Evolutionary conservation across 2,888 invertebrate genomes (phyloP).

Genomic region (Drosophila macrospina): DNA sequence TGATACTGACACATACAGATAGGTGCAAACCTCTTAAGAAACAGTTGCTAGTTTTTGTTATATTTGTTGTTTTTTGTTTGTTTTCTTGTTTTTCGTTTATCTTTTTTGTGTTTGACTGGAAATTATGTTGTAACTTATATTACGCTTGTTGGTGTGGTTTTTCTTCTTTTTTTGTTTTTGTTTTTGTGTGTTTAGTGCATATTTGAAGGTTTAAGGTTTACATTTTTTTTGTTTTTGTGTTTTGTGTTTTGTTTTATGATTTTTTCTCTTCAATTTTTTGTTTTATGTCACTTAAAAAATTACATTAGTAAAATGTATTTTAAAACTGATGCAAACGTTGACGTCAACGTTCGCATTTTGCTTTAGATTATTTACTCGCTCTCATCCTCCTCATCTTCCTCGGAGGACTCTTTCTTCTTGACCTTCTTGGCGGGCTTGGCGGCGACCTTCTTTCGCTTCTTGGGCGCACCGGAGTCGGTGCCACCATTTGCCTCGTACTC

Average conservation of each 20-base stretch:
- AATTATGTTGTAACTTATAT: conserved; percentile 73
- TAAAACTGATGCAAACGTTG: conserved; percentile 80
- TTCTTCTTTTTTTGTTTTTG: too few relatives aligned
- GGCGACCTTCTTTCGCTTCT: conserved; percentile 87
- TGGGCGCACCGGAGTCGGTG: conserved; percentile 87
- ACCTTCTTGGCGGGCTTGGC: conserved; percentile 84
- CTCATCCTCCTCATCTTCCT: conserved; percentile 88
- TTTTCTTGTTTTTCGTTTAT: conserved; percentile 44
- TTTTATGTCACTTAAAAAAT: conserved; percentile 83
- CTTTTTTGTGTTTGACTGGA: conserved; percentile 62
- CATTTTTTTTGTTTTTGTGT: conserved; percentile 39
- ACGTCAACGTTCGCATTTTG: conserved; percentile 18
- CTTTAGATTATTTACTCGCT: conserved; percentile 87
- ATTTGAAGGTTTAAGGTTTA: conserved; percentile 73
- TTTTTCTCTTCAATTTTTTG: conserved; percentile 42
- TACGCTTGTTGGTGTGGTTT: conserved; percentile 59
- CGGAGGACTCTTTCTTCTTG: conserved; percentile 89
- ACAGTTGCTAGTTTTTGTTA: conserved; percentile 63
- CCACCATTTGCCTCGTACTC: conserved; percentile 94
- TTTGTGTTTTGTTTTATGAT: conserved; percentile 37
- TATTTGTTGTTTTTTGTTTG: conserved; percentile 41
- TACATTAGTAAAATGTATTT: conserved; percentile 85
- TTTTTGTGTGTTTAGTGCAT: conserved; percentile 71
- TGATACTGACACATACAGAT: conserved; percentile 41
- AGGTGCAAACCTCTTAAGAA: conserved; percentile 76